phyloP scores from a whole-genome alignment of 2,797 vertebrate genomes.

The Gymnoscopelus microlampas region DNA sequence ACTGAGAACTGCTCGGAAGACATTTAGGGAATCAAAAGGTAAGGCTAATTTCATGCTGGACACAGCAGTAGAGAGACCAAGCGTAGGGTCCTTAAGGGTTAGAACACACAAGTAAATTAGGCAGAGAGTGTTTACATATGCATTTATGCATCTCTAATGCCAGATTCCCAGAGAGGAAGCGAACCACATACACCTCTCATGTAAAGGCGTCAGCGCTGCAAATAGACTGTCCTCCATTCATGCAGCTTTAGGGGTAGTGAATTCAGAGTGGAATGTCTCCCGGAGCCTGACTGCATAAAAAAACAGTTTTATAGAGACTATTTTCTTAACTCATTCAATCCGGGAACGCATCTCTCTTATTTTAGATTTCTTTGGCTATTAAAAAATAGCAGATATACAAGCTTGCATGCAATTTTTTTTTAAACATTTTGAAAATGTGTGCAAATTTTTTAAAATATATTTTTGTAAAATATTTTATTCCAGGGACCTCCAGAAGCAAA shows the following conservation, averaged over 20 bases:
- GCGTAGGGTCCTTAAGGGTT: constrained; percentile 67
- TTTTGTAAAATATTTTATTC: too few species aligned
- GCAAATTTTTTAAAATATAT: too few species aligned
- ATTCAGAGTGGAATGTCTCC: constrained; percentile 42
- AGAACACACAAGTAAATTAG: constrained; percentile 63
- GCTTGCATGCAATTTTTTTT: too few species aligned
- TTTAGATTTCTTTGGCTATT: too few species aligned
- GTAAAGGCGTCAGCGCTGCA: constrained; percentile 65
- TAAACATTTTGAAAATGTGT: too few species aligned
- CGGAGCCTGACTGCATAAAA: constrained; percentile 41
- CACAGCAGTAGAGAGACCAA: constrained; percentile 55
- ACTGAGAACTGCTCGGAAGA: constrained; percentile 50
- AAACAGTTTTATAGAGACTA: constrained; percentile 42
- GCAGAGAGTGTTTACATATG: constrained; percentile 61
- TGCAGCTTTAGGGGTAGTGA: constrained; percentile 42
- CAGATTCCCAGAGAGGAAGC: constrained; percentile 55
- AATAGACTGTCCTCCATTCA: constrained; percentile 62
- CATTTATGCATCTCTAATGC: constrained; percentile 69
- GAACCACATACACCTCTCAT: constrained; percentile 51
- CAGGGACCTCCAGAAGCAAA: too few species aligned
- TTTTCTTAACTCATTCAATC: too few species aligned
- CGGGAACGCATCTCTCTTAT: too few species aligned
- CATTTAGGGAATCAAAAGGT: constrained; percentile 68
- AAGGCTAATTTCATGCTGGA: constrained; percentile 71
- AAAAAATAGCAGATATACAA: too few species aligned